These are phyloP conservation scores for Xestia xanthographa DNA, from an alignment of 2,888 invertebrate species.

Conservation along the genomic window DNA sequence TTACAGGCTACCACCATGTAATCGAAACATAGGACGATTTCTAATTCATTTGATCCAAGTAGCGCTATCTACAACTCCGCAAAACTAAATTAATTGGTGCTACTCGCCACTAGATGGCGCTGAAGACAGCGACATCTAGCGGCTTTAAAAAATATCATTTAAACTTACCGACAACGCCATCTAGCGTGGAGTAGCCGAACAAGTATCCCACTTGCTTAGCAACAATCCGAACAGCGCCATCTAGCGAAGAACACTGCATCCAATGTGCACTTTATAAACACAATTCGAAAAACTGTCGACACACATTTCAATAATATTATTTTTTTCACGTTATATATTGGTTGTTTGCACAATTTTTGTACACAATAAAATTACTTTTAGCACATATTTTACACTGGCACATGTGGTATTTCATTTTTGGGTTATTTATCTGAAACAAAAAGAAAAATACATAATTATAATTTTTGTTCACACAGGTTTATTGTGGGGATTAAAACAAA, in stretches of 20 bases:
- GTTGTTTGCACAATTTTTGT: constrained; percentile 74
- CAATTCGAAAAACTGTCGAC: constrained; percentile 68
- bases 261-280: constrained; percentile 83
- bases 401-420: constrained; percentile 82
- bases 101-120: constrained; percentile 72
- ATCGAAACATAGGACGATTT: not conserved
- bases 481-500: not conserved
- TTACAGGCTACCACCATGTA: too few species aligned
- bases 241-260: constrained; percentile 88
- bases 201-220: constrained; percentile 76
- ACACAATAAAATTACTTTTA: constrained; percentile 77
- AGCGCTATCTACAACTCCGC: constrained; percentile 49
- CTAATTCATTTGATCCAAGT: constrained; percentile 43
- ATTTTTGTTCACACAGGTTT: not conserved
- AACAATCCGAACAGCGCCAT: constrained; percentile 84
- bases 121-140: constrained; percentile 64
- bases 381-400: constrained; percentile 82
- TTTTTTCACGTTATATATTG: constrained; percentile 77
- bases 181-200: constrained; percentile 81
- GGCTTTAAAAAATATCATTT: too few species aligned
- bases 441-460: constrained; percentile 28
- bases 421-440: constrained; percentile 84
- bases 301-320: constrained; percentile 57
- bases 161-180: constrained; percentile 81
- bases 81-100: constrained; percentile 48